Percentiles rank a stretch among this genome's conserved stretches.
phyloP scores from a whole-genome alignment of 2,797 vertebrate species.

The Coluber constrictor region DNA sequence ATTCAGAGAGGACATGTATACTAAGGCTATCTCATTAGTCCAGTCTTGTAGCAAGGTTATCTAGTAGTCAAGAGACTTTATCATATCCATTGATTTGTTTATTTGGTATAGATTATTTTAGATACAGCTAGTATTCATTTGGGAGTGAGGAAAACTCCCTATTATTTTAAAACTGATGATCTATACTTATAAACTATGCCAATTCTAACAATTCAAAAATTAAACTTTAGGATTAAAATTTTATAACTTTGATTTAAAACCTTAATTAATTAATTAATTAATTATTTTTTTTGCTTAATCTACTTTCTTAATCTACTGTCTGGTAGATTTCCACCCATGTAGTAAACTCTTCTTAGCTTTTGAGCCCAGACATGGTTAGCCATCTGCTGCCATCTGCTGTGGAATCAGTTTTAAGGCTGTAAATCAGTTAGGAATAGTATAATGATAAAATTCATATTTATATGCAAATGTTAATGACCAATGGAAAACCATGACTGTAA shows the following conservation, averaged over 20 bases:
- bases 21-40: neutral
- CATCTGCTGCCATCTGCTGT: neutral
- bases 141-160: neutral
- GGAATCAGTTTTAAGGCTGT: neutral
- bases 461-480: slow-evolving; percentile 49
- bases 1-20: neutral
- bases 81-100: neutral
- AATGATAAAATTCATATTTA: slow-evolving; percentile 33
- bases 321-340: neutral
- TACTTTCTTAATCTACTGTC: neutral
- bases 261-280: no score
- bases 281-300: neutral
- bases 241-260: neutral
- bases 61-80: neutral
- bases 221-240: neutral
- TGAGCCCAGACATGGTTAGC: neutral
- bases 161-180: neutral
- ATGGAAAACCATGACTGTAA: slow-evolving; percentile 47
- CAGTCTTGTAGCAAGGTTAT: neutral
- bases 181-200: neutral
- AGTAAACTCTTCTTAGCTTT: neutral
- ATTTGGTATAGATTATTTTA: neutral
- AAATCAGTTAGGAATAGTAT: neutral
- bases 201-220: neutral
- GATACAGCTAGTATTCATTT: neutral